Conservation (phyloP, 2,888 invertebrate species). For the Anarsia innoxiella region DNA sequence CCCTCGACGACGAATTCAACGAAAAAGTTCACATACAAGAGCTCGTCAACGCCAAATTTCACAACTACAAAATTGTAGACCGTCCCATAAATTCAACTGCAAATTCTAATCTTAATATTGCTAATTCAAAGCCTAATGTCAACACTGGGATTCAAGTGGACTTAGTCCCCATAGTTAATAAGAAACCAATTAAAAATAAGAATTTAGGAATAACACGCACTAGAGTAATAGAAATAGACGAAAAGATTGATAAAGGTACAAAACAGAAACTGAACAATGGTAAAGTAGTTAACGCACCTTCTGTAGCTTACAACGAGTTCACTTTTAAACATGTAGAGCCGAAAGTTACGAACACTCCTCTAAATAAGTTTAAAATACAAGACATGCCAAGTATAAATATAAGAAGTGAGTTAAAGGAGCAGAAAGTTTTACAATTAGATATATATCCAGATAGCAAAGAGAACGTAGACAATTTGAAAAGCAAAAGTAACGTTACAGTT, state of each 20-base stretch:
- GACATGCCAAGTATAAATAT: slow-evolving; percentile 70
- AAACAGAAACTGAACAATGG: slow-evolving; percentile 32
- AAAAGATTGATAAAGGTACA: slow-evolving; percentile 27
- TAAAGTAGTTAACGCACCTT: slow-evolving; percentile 29
- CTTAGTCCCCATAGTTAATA: slow-evolving; percentile 22
- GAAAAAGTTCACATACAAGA: slow-evolving; percentile 66
- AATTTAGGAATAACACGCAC: slow-evolving; percentile 45
- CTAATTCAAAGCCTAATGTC: slow-evolving; percentile 24
- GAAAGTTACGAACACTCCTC: slow-evolving; percentile 23
- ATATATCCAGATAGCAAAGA: slow-evolving; percentile 51
- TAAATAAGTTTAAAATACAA: slow-evolving; percentile 51
- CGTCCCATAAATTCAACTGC: slow-evolving; percentile 23
- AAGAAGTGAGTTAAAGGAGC: slow-evolving; percentile 61
- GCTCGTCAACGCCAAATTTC: slow-evolving; percentile 67
- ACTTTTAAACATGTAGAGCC: slow-evolving; percentile 42
- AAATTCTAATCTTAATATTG: slow-evolving; percentile 6
- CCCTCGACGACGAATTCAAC: slow-evolving; percentile 65
- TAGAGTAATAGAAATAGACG: slow-evolving; percentile 48
- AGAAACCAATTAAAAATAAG: slow-evolving; percentile 30
- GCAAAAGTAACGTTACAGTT: slow-evolving; percentile 46
- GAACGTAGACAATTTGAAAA: slow-evolving; percentile 19
- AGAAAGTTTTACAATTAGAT: slow-evolving; percentile 66
- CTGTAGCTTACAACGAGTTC: slow-evolving; percentile 53
- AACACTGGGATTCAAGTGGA: slow-evolving; percentile 35
- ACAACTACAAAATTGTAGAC: slow-evolving; percentile 53